Percentiles rank a stretch among this genome's conserved stretches.
These are phyloP conservation scores for Oreohelix idahoensis DNA, from an alignment of 1,140 invertebrate genomes.

Conservation along the genomic window DNA sequence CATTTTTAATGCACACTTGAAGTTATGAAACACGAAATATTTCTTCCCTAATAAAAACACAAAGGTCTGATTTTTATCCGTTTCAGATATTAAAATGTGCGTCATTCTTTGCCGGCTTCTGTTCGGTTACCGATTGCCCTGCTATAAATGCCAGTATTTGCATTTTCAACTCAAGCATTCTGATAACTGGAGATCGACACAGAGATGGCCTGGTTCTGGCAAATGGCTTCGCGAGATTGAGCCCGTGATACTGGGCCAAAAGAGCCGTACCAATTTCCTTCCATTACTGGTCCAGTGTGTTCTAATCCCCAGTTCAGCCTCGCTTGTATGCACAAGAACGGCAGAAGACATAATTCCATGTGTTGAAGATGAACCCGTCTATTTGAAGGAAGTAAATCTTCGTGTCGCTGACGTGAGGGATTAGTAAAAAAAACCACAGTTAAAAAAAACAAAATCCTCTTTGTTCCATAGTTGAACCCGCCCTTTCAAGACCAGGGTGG, in stretches of 20 bases:
- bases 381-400: conserved; percentile 17
- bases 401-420: conserved; percentile 12
- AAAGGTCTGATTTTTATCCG: background rate
- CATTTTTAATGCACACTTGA: too few relatives aligned
- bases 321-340: background rate
- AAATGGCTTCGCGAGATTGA: conserved; percentile 8
- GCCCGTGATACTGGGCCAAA: conserved; percentile 12
- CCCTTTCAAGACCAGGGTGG: background rate
- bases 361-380: conserved; percentile 11
- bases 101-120: background rate
- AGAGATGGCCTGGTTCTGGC: conserved; percentile 2
- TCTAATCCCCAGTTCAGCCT: conserved; percentile 10
- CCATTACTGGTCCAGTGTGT: background rate
- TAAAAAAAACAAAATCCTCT: background rate
- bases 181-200: background rate
- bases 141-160: background rate
- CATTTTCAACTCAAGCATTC: background rate
- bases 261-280: conserved; percentile 20
- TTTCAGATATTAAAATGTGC: background rate
- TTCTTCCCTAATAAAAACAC: background rate
- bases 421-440: background rate
- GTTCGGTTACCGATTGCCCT: too few relatives aligned
- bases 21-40: background rate
- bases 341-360: background rate
- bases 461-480: background rate